Evolutionary conservation across 1,140 invertebrate genomes (phyloP).

Genomic region (Diabrotica virgifera): DNA sequence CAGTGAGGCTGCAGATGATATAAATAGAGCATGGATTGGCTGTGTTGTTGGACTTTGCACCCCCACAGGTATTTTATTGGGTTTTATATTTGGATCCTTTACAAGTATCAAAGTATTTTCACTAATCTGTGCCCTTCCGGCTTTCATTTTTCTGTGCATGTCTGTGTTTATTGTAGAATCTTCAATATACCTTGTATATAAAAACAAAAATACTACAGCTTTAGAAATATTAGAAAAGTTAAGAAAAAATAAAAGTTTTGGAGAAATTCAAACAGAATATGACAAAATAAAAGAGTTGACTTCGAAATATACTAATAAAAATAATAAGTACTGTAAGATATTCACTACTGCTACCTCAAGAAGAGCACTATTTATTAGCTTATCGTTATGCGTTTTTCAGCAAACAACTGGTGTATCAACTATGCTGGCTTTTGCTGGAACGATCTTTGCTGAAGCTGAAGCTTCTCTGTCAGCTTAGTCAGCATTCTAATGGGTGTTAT

Average conservation of each 20-base stretch:
- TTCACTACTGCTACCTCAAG: background rate
- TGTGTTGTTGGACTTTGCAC: constrained; percentile 63
- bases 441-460: background rate
- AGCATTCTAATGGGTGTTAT: background rate
- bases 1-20: constrained; percentile 51
- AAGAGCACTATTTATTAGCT: background rate
- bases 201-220: constrained; percentile 59
- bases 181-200: constrained; percentile 66
- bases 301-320: background rate
- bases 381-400: background rate
- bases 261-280: background rate
- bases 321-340: background rate
- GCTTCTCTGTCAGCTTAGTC: background rate
- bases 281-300: background rate
- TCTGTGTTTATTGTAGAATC: constrained; percentile 78
- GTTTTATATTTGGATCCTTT: constrained; percentile 59
- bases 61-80: constrained; percentile 29
- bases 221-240: constrained; percentile 62
- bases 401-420: background rate
- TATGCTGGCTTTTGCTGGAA: background rate
- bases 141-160: constrained; percentile 60
- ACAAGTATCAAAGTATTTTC: constrained; percentile 62
- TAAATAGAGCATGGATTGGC: constrained; percentile 36
- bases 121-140: constrained; percentile 60
- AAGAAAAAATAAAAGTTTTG: constrained; percentile 49